Conservation (phyloP, 2,888 invertebrate genomes). For the Callosobruchus maculatus region DNA sequence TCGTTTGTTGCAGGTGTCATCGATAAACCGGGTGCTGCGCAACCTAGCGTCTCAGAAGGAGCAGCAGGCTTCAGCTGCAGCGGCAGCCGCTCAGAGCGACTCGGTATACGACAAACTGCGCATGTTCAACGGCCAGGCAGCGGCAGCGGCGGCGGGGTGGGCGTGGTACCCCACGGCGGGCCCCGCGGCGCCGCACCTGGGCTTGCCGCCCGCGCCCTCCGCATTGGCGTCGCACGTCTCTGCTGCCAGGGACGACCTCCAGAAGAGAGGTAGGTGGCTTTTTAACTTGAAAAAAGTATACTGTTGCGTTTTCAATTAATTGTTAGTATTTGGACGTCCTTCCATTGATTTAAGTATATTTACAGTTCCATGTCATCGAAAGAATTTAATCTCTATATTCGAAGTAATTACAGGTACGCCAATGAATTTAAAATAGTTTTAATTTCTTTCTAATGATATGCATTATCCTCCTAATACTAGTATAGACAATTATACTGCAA, state of each 20-base stretch:
- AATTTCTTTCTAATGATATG: no score
- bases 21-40: constrained; percentile 94
- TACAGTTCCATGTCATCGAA: no score
- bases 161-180: constrained; percentile 79
- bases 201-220: constrained; percentile 54
- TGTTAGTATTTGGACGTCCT: no score
- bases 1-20: constrained; percentile 79
- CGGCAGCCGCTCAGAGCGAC: constrained; percentile 69
- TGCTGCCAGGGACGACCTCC: constrained; percentile 60
- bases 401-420: no score
- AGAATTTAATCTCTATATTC: no score
- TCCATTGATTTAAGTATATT: no score
- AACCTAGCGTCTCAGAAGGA: constrained; percentile 97
- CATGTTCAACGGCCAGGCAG: constrained; percentile 90
- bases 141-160: constrained; percentile 80
- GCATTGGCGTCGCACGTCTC: constrained; percentile 56
- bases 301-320: no score
- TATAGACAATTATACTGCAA: no score
- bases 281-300: no score
- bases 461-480: no score
- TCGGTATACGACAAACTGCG: constrained; percentile 92
- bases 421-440: no score
- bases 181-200: constrained; percentile 65
- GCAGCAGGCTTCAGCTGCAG: constrained; percentile 65
- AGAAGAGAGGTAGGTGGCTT: constrained; percentile 69